These are phyloP conservation scores for Pholis gunnellus DNA, from an alignment of 2,113 vertebrate species.

Conservation along the genomic window DNA sequence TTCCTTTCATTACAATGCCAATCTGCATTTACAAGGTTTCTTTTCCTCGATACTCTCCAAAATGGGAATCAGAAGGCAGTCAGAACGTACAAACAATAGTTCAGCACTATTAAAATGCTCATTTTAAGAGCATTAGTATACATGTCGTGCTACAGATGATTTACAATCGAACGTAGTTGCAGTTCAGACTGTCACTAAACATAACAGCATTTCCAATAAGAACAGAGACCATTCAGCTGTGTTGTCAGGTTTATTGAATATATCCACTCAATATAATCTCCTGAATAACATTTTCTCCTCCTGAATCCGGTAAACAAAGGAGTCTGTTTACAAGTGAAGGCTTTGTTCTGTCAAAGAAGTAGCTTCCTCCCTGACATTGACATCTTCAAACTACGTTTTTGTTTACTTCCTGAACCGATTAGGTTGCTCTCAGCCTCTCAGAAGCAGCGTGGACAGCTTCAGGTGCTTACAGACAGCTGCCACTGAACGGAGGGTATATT, in stretches of 20 bases:
- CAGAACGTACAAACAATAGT: conserved; percentile 1
- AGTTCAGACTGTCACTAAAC: conserved; percentile 13
- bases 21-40: background rate
- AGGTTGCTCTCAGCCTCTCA: conserved; percentile 31
- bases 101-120: background rate
- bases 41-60: background rate
- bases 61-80: conserved; percentile 8
- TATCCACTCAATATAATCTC: conserved; percentile 29
- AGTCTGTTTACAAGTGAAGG: conserved; percentile 32
- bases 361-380: conserved; percentile 17
- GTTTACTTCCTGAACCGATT: conserved; percentile 52
- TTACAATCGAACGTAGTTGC: conserved; percentile 1
- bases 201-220: conserved; percentile 46
- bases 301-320: conserved; percentile 48
- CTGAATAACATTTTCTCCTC: conserved; percentile 33
- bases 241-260: conserved; percentile 37
- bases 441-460: background rate
- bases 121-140: background rate
- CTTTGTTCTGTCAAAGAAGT: conserved; percentile 48
- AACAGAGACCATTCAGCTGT: conserved; percentile 12
- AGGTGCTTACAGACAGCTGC: conserved; percentile 49
- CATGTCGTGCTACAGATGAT: background rate
- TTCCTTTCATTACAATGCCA: conserved; percentile 23
- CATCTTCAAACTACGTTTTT: conserved; percentile 42
- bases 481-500: conserved; percentile 48